Base-by-base conservation (phyloP, 2,797 vertebrate genomes). In the Dallia pectoralis region DNA sequence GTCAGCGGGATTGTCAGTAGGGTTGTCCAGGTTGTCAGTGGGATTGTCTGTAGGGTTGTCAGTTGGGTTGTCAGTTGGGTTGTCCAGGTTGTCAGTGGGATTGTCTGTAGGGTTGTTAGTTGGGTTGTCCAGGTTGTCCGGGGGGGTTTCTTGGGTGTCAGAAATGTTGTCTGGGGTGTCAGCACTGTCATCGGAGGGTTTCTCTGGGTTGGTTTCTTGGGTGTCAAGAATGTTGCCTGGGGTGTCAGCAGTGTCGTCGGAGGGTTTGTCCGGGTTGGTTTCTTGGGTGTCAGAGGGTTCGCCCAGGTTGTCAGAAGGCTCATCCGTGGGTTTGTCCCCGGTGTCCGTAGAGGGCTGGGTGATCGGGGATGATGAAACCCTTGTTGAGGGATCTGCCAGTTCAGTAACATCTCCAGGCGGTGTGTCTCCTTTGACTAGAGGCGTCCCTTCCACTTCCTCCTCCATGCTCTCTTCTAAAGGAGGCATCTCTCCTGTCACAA, bases 271-370 rank as follows among this genome's bases (percentile, higher is more conserved):
- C 1, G 59, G 29, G 61, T 29, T 63, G 15, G 56, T 22, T 3
- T 15, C 29, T 5, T 5, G 7, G n/a, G 51, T 8, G n/a, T 56
- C 53, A 56, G 51, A 7, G 4, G 53, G 53, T 8, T 62, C 70
- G 44, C 78, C 67, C 69, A 74, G 68, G 27, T 14, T 18, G 6
- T 63, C 61, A 0, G 81, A 62, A 0, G 16, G 25, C 27, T 62
- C 25, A 8, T 11, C 11, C 9, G 53, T n/a, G 19, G 25, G 61
- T 29, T 32, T 32, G 29, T 63, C 61, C 16, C 15, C 2, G 16
- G 74, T 70, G 25, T 87, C 82, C 16, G 48, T 18, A 0, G 74
- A 63, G 15, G 70, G 56, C 1, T 59, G 67, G 64, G 77, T 81
- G 72, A 32, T 51, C 44, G 77, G 0, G 27, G 5, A 12, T 47